phyloP scores from a whole-genome alignment of 2,888 invertebrate species.

The Cheilosia vulpina region DNA sequence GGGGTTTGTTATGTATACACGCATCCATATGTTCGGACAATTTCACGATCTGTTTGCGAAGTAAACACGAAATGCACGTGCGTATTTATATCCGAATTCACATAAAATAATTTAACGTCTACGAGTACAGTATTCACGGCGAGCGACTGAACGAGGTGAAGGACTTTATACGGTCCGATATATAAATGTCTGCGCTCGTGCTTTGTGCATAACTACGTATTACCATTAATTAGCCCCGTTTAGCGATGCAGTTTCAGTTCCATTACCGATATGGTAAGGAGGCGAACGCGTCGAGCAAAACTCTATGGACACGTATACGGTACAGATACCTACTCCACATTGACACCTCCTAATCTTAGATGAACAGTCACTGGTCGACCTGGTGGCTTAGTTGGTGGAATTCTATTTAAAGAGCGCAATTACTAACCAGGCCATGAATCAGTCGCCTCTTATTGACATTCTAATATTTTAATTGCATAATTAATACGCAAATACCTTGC shows the following conservation, averaged over 20 bases:
- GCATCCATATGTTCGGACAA: conserved; percentile 15
- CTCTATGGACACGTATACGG: neutral
- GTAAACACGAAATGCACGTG: conserved; percentile 5
- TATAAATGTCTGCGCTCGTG: neutral
- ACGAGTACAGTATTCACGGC: no score
- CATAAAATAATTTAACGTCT: neutral
- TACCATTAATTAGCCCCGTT: neutral
- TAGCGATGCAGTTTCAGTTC: neutral
- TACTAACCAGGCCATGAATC: conserved; percentile 47
- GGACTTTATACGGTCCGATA: neutral
- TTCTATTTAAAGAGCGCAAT: conserved; percentile 18
- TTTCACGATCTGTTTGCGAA: conserved; percentile 49
- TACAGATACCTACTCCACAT: neutral
- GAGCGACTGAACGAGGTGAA: neutral
- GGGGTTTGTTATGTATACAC: neutral
- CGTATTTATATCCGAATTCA: conserved; percentile 10
- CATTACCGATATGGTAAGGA: neutral
- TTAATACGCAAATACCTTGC: conserved; percentile 63
- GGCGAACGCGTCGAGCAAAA: neutral
- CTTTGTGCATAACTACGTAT: neutral
- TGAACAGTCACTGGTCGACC: neutral
- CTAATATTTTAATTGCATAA: conserved; percentile 72
- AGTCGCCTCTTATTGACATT: conserved; percentile 63
- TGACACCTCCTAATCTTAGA: conserved; percentile 22
- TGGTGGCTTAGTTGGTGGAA: neutral